Conservation (phyloP, 1,140 invertebrate genomes). For the Drosophila melanica region DNA sequence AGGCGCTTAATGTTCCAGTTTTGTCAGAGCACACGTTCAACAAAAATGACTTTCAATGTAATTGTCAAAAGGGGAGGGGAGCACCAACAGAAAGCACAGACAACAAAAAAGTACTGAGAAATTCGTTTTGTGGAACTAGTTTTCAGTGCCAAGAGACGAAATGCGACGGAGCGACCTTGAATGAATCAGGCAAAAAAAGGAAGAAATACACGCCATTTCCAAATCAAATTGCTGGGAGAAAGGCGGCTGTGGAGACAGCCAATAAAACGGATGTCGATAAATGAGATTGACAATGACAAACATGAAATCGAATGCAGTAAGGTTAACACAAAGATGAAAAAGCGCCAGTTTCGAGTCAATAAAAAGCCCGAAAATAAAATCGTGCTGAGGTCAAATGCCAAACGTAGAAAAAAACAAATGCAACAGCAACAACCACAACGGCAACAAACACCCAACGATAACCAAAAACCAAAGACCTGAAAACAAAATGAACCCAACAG, state of each 20-base stretch:
- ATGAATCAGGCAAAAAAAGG: constrained; percentile 44
- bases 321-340: constrained; percentile 59
- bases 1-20: constrained; percentile 1
- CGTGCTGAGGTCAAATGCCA: constrained; percentile 68
- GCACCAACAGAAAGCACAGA: neutral
- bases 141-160: constrained; percentile 27
- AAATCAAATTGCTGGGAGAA: constrained; percentile 63
- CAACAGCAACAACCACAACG: no score
- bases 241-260: constrained; percentile 11
- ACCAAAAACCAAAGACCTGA: constrained; percentile 56
- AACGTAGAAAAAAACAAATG: constrained; percentile 12
- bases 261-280: constrained; percentile 78
- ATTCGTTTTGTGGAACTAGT: constrained; percentile 19
- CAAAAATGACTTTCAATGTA: constrained; percentile 19
- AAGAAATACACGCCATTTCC: constrained; percentile 37
- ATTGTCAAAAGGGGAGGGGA: constrained; percentile 18
- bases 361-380: constrained; percentile 65
- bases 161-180: constrained; percentile 53
- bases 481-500: constrained; percentile 63
- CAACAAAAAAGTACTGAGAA: constrained; percentile 10
- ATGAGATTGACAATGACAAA: constrained; percentile 82
- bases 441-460: neutral
- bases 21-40: constrained; percentile 12
- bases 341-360: constrained; percentile 57
- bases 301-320: constrained; percentile 71